Base-by-base conservation (phyloP, 2,888 invertebrate species). In the Conomelus anceps region DNA sequence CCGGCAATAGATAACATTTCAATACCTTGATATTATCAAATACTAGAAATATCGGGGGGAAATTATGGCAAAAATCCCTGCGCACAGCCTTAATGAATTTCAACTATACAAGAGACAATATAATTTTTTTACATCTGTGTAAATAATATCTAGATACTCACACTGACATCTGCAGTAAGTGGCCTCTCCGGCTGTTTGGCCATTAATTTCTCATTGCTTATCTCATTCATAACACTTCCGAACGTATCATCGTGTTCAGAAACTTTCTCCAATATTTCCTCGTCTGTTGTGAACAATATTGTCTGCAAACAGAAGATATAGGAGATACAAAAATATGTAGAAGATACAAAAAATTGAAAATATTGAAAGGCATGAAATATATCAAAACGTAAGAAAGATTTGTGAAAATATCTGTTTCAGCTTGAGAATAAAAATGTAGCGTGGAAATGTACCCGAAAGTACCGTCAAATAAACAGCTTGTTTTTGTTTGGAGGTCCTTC, bases 281-380 rank as follows among this genome's bases (percentile, higher is more conserved):
- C 95, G 91, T 97, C 96, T 91, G 96, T 96, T 23, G 97, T 97
- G 93, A 97, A 98, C 89, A 98, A 94, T 91, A 98, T 97, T 11
- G 97, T 98, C 97, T 98, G 94, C 26, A 94, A 93, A 90, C n/a
- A 91, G 91, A 90, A 22, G 1, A 87, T 13, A 17, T 34, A 34
- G 17, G 7, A n/a, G 34, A 23, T 29, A 87, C 22, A 34, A 85
- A 22, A 84, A 23, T 85, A 87, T 26, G 22, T 89, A 87, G 9
- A 24, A 87, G 1, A n/a, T 63, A 63, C n/a, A 63, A n/a, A 63
- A n/a, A 63, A 13, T 17, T 17, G 17, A 3, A 13, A 34, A 34
- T n/a, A n/a, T n/a, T n/a, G n/a, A 34, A 34, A 13, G 17, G 13
- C 9, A 34, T 17, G 17, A 34, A 34, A 34, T 9, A 17, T 34